Evolutionary conservation across 2,797 vertebrate species (phyloP), one percentile per base, ranked within the genome.

Genomic region (Sus cebifrons): DNA sequence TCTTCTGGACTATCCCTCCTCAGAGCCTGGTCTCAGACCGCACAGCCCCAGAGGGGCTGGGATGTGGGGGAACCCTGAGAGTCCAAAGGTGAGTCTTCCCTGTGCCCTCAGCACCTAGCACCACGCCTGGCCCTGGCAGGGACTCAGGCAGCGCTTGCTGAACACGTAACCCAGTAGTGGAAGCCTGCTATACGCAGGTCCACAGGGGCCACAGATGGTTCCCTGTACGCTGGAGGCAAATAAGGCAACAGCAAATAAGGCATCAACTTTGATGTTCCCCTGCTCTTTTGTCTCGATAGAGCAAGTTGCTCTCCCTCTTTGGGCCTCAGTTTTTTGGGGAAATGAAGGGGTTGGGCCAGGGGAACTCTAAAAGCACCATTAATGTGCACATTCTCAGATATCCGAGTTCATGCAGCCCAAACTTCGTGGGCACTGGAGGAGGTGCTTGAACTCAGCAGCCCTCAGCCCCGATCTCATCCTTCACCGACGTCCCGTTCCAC

Each of bases 241-340:
- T 65, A 9, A 6, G 73, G 65, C 52, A 18, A 36, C 36, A 36
- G 15, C 56, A 32, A 60, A 18, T 65, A 9, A 6, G 73, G 65
- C 52, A 18, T n/a, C 21, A n/a, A 14, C 56, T 18, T 78, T 73
- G 58, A 32, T 29, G 25, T 32, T 64, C 27, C 60, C 16, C 92
- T 94, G 13, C 81, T 88, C 64, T 44, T 87, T 36, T 83, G 18
- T 18, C 40, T 91, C 60, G n/a, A 36, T 36, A 3, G 36, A 49
- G 49, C 25, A 87, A 56, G 54, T 73, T 70, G 49, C 40, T 12
- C 16, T 32, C 44, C 36, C 11, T 89, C 88, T 84, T 16, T 77
- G 77, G 65, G 44, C 65, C 58, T 95, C 68, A 49, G 44, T 52
- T 95, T 96, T 58, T 25, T 40, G 88, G 70, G 29, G 54, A 91